Percentiles rank a stretch among this genome's conserved stretches.
phyloP scores from a whole-genome alignment of 2,797 vertebrate genomes.

The Periparus ater region DNA sequence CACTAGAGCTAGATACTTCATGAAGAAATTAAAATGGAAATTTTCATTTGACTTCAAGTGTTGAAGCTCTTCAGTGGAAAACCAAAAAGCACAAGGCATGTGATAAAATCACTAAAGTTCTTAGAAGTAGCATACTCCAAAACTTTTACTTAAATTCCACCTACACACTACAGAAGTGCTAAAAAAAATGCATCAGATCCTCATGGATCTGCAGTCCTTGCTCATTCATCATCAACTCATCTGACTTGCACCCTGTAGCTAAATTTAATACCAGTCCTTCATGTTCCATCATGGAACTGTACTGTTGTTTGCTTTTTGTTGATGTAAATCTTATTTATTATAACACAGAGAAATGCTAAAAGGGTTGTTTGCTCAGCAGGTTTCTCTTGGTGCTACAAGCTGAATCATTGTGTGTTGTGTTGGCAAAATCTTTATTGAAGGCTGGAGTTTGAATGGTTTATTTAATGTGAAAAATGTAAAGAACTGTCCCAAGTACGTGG shows the following conservation, averaged over 20 bases:
- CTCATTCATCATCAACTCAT: constrained; percentile 40
- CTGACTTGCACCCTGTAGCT: constrained; percentile 33
- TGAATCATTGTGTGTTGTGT: not conserved
- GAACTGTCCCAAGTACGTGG: not conserved
- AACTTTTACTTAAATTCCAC: constrained; percentile 18
- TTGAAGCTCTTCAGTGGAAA: not conserved
- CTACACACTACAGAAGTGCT: constrained; percentile 10
- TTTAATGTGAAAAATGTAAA: not conserved
- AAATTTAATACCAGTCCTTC: constrained; percentile 14
- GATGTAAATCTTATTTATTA: not conserved
- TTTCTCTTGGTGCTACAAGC: not conserved
- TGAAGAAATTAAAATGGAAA: not conserved
- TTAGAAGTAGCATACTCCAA: not conserved
- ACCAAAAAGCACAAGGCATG: not conserved
- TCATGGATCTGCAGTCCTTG: not conserved
- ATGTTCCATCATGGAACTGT: not conserved
- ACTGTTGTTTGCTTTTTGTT: not conserved
- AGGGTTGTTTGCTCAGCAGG: not conserved
- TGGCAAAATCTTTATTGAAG: not conserved
- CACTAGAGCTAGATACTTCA: not conserved
- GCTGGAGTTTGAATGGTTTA: not conserved
- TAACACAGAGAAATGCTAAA: not conserved
- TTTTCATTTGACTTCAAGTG: not conserved
- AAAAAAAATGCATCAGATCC: constrained; percentile 3
- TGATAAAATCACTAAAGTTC: not conserved